A percentile compares a stretch with the other conserved stretches of the same genome.
These are phyloP conservation scores for Larimichthys polyactis DNA, from an alignment of 2,113 vertebrate genomes.

Conservation along the genomic window DNA sequence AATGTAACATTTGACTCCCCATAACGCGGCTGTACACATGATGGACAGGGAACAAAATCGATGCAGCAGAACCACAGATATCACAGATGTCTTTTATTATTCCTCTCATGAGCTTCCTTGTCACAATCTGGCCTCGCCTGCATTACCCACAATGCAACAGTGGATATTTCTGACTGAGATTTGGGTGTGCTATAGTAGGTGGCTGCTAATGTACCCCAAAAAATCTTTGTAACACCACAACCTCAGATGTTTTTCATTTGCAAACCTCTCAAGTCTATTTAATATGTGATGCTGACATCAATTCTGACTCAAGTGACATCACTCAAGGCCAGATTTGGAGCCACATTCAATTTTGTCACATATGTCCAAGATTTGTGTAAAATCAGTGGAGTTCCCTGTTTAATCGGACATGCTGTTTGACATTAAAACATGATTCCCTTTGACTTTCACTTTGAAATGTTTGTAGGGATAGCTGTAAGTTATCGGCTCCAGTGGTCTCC, in stretches of 20 bases:
- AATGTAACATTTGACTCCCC: neutral
- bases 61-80: too few relatives aligned
- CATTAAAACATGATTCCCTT: neutral
- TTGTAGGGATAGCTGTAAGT: constrained; percentile 4
- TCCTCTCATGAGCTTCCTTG: neutral
- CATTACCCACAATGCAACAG: neutral
- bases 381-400: neutral
- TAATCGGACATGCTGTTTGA: neutral
- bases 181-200: too few relatives aligned
- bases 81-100: too few relatives aligned
- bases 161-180: too few relatives aligned
- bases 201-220: too few relatives aligned
- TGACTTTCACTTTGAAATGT: neutral
- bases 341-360: neutral
- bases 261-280: too few relatives aligned
- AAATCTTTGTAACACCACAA: too few relatives aligned
- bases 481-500: neutral
- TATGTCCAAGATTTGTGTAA: neutral
- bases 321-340: neutral
- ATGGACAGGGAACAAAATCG: neutral
- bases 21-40: neutral
- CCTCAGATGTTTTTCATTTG: too few relatives aligned
- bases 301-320: neutral
- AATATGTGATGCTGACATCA: too few relatives aligned
- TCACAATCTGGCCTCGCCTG: neutral